Percentiles rank a stretch among this genome's conserved stretches.
Conservation (phyloP, 1,140 invertebrate species). For the Chrysomallon squamiferum region DNA sequence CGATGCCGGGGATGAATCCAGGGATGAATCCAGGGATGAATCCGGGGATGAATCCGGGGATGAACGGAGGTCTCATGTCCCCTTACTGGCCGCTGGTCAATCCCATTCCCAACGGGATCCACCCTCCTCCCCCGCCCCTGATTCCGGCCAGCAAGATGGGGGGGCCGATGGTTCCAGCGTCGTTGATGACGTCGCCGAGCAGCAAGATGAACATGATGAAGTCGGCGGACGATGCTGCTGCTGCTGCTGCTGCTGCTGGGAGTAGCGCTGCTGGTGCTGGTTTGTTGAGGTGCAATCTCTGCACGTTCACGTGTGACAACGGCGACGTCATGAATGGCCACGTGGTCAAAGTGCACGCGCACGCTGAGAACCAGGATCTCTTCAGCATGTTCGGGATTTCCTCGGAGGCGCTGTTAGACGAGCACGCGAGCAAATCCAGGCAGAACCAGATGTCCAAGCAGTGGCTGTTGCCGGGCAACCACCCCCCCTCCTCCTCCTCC, state of each 20-base stretch:
- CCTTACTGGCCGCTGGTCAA: conserved; percentile 55
- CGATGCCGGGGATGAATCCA: conserved; percentile 27
- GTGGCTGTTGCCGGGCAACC: conserved; percentile 9
- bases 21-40: conserved; percentile 32
- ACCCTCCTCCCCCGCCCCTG: conserved; percentile 36
- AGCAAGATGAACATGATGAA: background rate
- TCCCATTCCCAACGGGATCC: conserved; percentile 16
- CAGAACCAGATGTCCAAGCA: conserved; percentile 12
- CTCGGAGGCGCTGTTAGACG: conserved; percentile 49
- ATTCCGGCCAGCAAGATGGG: conserved; percentile 23
- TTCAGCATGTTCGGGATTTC: conserved; percentile 55
- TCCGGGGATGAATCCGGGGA: conserved; percentile 7
- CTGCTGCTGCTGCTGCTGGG: conserved; percentile 64
- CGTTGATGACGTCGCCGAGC: background rate
- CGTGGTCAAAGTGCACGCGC: conserved; percentile 62
- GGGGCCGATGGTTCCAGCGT: conserved; percentile 20
- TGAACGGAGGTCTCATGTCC: conserved; percentile 36
- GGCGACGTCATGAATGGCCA: conserved; percentile 61
- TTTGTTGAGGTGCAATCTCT: conserved; percentile 61
- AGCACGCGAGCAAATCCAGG: conserved; percentile 28
- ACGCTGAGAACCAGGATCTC: conserved; percentile 59
- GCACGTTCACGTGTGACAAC: conserved; percentile 58
- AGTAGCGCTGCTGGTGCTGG: background rate
- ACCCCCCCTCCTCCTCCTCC: conserved; percentile 1
- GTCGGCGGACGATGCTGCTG: background rate